A percentile compares a stretch with the other conserved stretches of the same genome.
Evolutionary conservation across 2,797 vertebrate genomes (phyloP).

Genomic region (Gymnoscopelus microlampas): DNA sequence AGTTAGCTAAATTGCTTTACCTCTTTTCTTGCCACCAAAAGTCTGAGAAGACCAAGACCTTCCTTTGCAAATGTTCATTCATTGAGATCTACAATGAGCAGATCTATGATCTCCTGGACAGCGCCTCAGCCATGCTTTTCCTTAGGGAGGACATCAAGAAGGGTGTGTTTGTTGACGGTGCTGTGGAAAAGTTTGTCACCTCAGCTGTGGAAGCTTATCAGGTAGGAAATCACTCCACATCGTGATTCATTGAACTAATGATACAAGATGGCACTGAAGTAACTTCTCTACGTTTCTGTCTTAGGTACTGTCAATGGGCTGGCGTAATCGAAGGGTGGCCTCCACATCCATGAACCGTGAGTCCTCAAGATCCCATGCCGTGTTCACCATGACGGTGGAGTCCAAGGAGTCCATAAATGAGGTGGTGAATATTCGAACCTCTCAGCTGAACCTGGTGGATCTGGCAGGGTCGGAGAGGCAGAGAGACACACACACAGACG

Average conservation of each 20-base stretch:
- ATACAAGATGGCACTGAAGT: neutral
- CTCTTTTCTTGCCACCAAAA: conserved; percentile 50
- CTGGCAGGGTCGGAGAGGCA: conserved; percentile 96
- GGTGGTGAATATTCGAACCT: conserved; percentile 91
- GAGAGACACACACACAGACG: conserved; percentile 92
- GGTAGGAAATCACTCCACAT: conserved; percentile 72
- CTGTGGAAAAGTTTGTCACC: conserved; percentile 90
- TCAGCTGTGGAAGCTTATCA: conserved; percentile 95
- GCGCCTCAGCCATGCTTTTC: conserved; percentile 91
- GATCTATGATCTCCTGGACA: conserved; percentile 95
- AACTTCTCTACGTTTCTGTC: conserved; percentile 15
- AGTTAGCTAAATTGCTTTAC: neutral
- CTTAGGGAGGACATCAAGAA: conserved; percentile 96
- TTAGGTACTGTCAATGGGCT: conserved; percentile 91
- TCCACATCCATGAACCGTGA: conserved; percentile 98
- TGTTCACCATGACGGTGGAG: conserved; percentile 93
- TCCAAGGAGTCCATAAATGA: conserved; percentile 91
- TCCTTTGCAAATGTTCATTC: conserved; percentile 97
- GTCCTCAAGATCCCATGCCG: conserved; percentile 95
- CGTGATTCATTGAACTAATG: neutral
- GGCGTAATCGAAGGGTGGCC: conserved; percentile 94
- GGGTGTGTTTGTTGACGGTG: conserved; percentile 95
- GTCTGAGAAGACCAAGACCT: conserved; percentile 89
- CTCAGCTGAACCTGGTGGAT: conserved; percentile 94
- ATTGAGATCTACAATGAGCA: conserved; percentile 99